Conservation (phyloP, 2,113 vertebrate species). For the Anarhynchus alexandrinus region DNA sequence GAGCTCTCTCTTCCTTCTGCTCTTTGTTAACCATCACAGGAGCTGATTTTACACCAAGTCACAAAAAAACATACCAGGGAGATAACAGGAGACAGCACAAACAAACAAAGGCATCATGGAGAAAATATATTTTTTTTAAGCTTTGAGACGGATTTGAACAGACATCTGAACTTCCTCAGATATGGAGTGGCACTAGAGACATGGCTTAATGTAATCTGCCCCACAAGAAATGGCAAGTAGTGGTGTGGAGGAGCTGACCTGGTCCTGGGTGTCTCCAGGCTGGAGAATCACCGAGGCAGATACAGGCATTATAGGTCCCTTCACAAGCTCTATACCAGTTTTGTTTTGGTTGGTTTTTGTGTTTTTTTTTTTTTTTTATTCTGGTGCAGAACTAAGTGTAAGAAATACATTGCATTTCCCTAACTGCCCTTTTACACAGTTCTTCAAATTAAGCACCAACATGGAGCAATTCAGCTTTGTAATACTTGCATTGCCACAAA, state of each 20-base stretch:
- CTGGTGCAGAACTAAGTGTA: background rate
- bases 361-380: background rate
- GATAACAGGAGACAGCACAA: background rate
- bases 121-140: background rate
- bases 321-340: background rate
- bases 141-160: background rate
- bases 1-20: background rate
- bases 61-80: background rate
- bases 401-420: background rate
- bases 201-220: background rate
- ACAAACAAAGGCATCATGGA: background rate
- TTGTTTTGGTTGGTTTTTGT: too few relatives aligned
- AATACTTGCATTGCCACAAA: background rate
- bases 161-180: background rate
- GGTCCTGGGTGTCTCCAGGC: background rate
- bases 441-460: background rate
- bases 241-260: background rate
- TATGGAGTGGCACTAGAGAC: background rate
- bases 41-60: slow-evolving; percentile 13
- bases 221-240: background rate
- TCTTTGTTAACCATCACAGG: background rate
- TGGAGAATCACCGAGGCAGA: background rate
- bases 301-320: background rate
- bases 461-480: background rate
- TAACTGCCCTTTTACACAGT: background rate